Base-by-base conservation (phyloP, 2,888 invertebrate species). In the Platypus cylindrus region DNA sequence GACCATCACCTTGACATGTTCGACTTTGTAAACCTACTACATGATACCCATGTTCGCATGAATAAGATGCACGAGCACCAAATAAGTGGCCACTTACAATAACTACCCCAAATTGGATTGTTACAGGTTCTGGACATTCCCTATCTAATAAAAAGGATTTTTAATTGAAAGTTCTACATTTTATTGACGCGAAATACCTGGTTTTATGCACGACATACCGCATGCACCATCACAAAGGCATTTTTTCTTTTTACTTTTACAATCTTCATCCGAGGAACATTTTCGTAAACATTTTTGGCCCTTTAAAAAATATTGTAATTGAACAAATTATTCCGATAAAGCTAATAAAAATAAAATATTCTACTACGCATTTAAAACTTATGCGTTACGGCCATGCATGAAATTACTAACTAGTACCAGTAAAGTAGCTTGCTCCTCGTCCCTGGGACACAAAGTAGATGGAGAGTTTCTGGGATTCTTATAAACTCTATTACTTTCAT, bases 131-230 rank as follows among this genome's bases (percentile, higher is more conserved):
- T 0, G 84, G 81, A 49, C 89, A 89, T 59, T 87, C 87, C n/a
- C 85, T 75, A 55, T 89, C 87, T n/a, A n/a, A n/a, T 71, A 23
- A 17, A 38, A 38, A 22, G n/a, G n/a, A 16, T 5, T 9, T 7
- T 11, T 8, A 26, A 8, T 22, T 22, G n/a, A n/a, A n/a, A n/a
- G n/a, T n/a, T n/a, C n/a, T n/a, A n/a, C 16, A 29, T 17, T 12
- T 15, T 33, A 33, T 33, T 24, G 2, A 16, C 12, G 17, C 27
- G 18, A 9, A 23, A 68, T 51, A 90, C 91, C 87, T 60, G 91
- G 93, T 60, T 95, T 94, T 48, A 97, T 91, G 63, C 97, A 98
- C 34, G 93, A 93, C 77, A 90, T 82, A 37, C 97, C 97, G 55
- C 97, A 97, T 2, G 81, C 77, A 30, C 94, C 95, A 57, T 98